Base-by-base conservation (phyloP, 2,888 invertebrate species). In the Mongoloraphidia duomilia region DNA sequence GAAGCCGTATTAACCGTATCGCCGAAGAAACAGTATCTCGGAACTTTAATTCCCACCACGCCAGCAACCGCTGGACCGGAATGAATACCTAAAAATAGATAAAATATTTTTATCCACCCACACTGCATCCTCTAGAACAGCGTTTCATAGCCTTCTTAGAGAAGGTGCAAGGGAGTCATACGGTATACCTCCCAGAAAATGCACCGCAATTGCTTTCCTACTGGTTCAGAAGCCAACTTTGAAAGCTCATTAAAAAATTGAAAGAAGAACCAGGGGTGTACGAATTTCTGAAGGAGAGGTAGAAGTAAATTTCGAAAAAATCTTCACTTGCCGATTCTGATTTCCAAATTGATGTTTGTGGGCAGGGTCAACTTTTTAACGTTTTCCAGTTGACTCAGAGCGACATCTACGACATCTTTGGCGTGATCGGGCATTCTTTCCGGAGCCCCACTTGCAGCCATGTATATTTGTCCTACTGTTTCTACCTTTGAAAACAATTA, bases 1-100 rank as follows among this genome's bases (percentile, higher is more conserved):
- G 91, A 88, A 2, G 92, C 92, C 0, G 89, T 91, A 63, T 93
- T 93, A 13, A 93, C 88, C 0, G 91, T 87, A 64, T 91, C 91
- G 0, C 92, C 92, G 53, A 92, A 92, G 44, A 93, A 79, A 59
- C 91, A 92, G 65, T 89, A 91, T 56, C 90, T 75, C 0, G 89
- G 90, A 46, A 88, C 80, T 60, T 88, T 85, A 38, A 84, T 69
- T 0, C 92, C 92, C 0, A 92, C 84, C 17, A 92, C 84, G 1
- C 91, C 91, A 0, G 88, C 91, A 6, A 90, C 90, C 36, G 88
- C 88, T 1, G 89, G 82, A 0, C 92, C 92, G 0, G 88, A 84
- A 68, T 92, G 90, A 54, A 92, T 81, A 38, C 89, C 80, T 77
- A 53, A 36, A 55, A 53, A 53, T 57, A 40, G 26, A 17, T 17